These are phyloP conservation scores for Hirtodrosophila cameraria DNA, from an alignment of 2,888 invertebrate species.

Conservation along the genomic window DNA sequence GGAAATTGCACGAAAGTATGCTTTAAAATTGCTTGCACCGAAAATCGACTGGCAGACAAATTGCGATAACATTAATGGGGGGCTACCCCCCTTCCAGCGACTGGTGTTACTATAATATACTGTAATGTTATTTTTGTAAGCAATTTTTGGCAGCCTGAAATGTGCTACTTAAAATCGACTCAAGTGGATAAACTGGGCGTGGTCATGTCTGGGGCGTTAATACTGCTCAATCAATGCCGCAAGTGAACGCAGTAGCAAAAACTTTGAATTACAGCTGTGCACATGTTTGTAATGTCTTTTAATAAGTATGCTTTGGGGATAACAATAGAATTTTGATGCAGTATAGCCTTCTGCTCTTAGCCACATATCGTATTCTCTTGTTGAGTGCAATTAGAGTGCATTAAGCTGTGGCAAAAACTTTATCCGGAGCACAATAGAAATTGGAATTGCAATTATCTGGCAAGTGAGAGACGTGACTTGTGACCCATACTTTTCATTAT, in stretches of 20 bases:
- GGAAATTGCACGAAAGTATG: slow-evolving; percentile 44
- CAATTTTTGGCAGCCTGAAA: slow-evolving; percentile 38
- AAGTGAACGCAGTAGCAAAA: slow-evolving; percentile 3
- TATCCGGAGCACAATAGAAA: slow-evolving; percentile 2
- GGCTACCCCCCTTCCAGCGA: background rate
- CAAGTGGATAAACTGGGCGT: slow-evolving; percentile 6
- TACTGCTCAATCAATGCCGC: slow-evolving; percentile 29
- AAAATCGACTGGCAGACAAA: slow-evolving; percentile 42
- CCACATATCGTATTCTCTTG: background rate
- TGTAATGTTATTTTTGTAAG: slow-evolving; percentile 16
- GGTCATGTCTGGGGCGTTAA: background rate
- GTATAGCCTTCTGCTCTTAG: background rate
- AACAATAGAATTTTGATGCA: slow-evolving; percentile 14
- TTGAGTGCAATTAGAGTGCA: slow-evolving; percentile 48
- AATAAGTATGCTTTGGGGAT: slow-evolving; percentile 26
- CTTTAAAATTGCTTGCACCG: slow-evolving; percentile 36
- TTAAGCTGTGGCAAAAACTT: slow-evolving; percentile 32
- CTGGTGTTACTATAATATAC: background rate
- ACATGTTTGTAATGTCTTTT: slow-evolving; percentile 22
- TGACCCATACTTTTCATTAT: slow-evolving; percentile 1
- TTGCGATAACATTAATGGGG: slow-evolving; percentile 11
- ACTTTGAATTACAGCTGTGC: slow-evolving; percentile 38
- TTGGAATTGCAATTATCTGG: slow-evolving; percentile 20
- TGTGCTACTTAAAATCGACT: slow-evolving; percentile 12
- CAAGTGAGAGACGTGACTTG: slow-evolving; percentile 3